These are phyloP conservation scores for Venturia canescens DNA, from an alignment of 1,140 invertebrate genomes.

Conservation along the genomic window DNA sequence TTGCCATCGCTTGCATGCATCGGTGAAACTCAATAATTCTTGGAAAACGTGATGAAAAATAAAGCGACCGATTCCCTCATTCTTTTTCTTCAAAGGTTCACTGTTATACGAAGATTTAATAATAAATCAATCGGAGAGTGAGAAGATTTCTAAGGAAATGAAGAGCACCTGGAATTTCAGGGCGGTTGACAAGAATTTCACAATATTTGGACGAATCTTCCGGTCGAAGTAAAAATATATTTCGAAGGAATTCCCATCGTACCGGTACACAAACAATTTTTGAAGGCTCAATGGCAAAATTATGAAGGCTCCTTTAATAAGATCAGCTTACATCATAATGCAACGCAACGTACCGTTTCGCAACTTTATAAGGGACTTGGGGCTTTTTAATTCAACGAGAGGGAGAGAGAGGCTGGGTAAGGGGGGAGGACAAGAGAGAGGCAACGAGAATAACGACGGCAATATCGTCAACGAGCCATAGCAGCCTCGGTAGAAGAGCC, in stretches of 20 bases:
- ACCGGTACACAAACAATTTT: not conserved
- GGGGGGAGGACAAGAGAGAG: not conserved
- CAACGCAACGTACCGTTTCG: conserved; percentile 42
- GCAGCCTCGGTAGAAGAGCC: not conserved
- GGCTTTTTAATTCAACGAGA: conserved; percentile 29
- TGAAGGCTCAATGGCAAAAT: not conserved
- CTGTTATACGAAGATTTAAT: no score
- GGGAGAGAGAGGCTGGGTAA: conserved; percentile 29
- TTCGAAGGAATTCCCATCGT: no score
- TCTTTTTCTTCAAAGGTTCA: no score
- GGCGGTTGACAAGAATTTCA: no score
- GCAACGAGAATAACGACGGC: conserved; percentile 40
- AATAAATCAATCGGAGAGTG: no score
- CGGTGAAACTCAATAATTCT: not conserved
- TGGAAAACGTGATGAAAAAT: no score
- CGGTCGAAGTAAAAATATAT: no score
- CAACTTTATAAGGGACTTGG: conserved; percentile 21
- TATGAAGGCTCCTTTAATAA: not conserved
- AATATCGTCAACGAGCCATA: conserved; percentile 49
- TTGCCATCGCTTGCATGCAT: not conserved
- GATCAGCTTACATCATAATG: not conserved
- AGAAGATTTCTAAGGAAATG: no score
- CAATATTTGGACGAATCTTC: no score
- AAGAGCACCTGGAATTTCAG: no score
- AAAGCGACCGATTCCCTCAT: no score